Evolutionary conservation across 2,113 vertebrate species (phyloP).

Genomic region (Scomber scombrus): DNA sequence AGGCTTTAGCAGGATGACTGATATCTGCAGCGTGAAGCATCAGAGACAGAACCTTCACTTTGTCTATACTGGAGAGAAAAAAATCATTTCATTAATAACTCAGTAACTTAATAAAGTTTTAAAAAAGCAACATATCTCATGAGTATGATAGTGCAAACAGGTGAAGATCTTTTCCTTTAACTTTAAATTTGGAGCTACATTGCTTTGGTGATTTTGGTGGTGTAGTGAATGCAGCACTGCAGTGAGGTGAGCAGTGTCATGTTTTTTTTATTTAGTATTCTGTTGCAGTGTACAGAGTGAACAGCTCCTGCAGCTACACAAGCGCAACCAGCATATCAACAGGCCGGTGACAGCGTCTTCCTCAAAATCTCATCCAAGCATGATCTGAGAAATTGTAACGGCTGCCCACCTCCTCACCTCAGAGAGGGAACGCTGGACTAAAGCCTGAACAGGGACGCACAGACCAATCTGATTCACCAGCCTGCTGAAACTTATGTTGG

Average conservation of each 20-base stretch:
- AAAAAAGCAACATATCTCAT: background rate
- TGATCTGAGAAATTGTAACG: constrained; percentile 36
- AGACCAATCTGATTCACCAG: constrained; percentile 45
- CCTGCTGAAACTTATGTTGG: constrained; percentile 47
- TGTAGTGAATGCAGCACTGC: no score
- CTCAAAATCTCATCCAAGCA: background rate
- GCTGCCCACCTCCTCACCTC: constrained; percentile 5
- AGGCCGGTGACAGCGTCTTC: constrained; percentile 43
- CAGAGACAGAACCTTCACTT: constrained; percentile 96
- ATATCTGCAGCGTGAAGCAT: constrained; percentile 98
- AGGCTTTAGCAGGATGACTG: constrained; percentile 97
- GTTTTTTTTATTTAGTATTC: constrained; percentile 23
- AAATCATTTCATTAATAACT: background rate
- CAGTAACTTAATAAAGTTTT: background rate
- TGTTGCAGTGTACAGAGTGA: constrained; percentile 7
- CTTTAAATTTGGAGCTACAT: no score
- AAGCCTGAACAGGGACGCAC: background rate
- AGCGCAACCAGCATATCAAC: constrained; percentile 34
- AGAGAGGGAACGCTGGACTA: constrained; percentile 10
- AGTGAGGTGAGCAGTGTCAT: background rate
- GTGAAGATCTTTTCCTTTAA: no score
- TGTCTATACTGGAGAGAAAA: constrained; percentile 84
- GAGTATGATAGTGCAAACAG: no score
- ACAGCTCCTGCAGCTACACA: constrained; percentile 28
- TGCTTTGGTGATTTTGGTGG: no score